These are phyloP conservation scores for Andricus quercusramuli DNA, from an alignment of 2,888 invertebrate genomes.

Conservation along the genomic window DNA sequence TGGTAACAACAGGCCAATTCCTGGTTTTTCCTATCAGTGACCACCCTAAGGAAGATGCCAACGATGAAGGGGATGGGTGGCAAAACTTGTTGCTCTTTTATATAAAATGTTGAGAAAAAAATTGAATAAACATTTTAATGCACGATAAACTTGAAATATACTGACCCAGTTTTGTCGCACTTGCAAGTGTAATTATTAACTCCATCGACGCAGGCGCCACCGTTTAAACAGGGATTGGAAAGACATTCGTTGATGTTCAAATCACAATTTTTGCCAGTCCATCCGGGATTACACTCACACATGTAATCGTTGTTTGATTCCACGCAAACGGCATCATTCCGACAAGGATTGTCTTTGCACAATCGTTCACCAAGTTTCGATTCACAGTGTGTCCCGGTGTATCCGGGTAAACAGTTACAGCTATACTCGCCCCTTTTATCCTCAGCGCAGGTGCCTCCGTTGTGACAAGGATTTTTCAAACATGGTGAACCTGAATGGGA, in stretches of 20 bases:
- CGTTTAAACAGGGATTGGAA: conserved; percentile 85
- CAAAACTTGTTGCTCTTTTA: too few relatives aligned
- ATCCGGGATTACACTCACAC: conserved; percentile 81
- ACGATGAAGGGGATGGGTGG: too few relatives aligned
- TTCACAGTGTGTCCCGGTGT: conserved; percentile 86
- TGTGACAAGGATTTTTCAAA: conserved; percentile 84
- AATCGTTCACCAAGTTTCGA: conserved; percentile 84
- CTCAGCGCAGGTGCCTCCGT: conserved; percentile 87
- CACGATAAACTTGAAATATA: conserved; percentile 18
- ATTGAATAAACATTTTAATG: not conserved
- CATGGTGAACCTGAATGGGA: conserved; percentile 84
- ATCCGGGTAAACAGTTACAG: conserved; percentile 86
- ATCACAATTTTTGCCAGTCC: conserved; percentile 86
- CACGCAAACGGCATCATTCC: conserved; percentile 88
- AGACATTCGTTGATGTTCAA: conserved; percentile 88
- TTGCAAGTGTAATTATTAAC: conserved; percentile 89
- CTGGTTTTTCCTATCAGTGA: too few relatives aligned
- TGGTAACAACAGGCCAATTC: too few relatives aligned
- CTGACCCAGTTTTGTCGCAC: conserved; percentile 85
- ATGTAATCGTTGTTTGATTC: conserved; percentile 81
- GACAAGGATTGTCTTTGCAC: conserved; percentile 89
- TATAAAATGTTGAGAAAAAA: too few relatives aligned
- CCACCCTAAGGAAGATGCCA: too few relatives aligned
- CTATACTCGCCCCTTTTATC: conserved; percentile 86
- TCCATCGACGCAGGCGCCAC: conserved; percentile 87